A percentile compares a stretch with the other conserved stretches of the same genome.
Evolutionary conservation across 1,140 invertebrate species (phyloP).

Genomic region (Callitettix versicolor): DNA sequence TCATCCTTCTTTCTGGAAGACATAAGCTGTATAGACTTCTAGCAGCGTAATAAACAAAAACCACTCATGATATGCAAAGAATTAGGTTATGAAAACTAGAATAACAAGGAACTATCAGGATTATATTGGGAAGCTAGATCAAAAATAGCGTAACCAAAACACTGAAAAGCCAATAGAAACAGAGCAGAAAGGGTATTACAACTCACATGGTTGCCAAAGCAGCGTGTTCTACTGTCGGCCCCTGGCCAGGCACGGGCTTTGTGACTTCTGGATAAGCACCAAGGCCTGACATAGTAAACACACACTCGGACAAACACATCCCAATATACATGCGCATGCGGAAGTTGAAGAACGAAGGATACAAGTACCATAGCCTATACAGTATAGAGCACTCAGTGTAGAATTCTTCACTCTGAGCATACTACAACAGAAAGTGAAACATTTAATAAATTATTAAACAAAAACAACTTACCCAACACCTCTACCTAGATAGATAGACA

Average conservation of each 20-base stretch:
- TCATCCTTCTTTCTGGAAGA: no score
- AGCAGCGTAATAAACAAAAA: no score
- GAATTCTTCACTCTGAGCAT: constrained; percentile 56
- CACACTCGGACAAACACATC: constrained; percentile 79
- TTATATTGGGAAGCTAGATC: background rate
- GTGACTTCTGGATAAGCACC: constrained; percentile 75
- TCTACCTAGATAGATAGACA: no score
- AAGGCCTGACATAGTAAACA: constrained; percentile 80
- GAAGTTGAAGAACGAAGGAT: constrained; percentile 78
- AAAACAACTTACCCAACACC: no score
- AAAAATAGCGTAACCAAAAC: no score
- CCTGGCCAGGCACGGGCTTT: constrained; percentile 62
- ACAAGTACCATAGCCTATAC: constrained; percentile 74
- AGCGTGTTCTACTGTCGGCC: constrained; percentile 42
- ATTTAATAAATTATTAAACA: no score
- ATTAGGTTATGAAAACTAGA: no score
- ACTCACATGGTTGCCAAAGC: constrained; percentile 18
- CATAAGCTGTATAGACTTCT: no score
- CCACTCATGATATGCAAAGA: no score
- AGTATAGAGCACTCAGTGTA: constrained; percentile 49
- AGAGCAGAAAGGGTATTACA: no score
- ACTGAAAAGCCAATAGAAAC: no score
- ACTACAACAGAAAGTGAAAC: constrained; percentile 51
- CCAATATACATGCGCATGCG: constrained; percentile 82
- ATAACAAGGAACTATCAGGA: background rate